phyloP scores from a whole-genome alignment of 2,888 invertebrate species.

The Drosophila paucipuncta region DNA sequence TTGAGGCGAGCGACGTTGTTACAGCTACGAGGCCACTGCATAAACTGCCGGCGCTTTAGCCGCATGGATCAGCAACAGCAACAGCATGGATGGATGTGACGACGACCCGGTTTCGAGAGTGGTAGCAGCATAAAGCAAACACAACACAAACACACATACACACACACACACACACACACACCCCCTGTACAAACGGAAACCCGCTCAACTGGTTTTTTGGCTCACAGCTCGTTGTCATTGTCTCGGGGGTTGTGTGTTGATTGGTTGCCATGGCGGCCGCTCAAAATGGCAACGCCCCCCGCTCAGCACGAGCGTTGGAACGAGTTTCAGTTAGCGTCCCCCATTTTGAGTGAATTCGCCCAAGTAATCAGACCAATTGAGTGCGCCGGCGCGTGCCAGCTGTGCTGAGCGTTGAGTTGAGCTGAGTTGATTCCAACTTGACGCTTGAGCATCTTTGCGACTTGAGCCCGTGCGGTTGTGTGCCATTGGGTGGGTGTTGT shows the following conservation, averaged over 20 bases:
- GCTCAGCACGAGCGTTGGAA: conserved; percentile 50
- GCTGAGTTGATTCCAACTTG: conserved; percentile 30
- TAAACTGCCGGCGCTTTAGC: conserved; percentile 73
- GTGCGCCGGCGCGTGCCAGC: conserved; percentile 81
- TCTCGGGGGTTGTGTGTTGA: conserved; percentile 67
- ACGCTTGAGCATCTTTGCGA: conserved; percentile 13
- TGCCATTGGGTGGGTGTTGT: conserved; percentile 51
- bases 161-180: conserved; percentile 21
- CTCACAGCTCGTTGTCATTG: conserved; percentile 36
- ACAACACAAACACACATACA: conserved; percentile 35
- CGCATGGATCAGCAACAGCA: conserved; percentile 31
- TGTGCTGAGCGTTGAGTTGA: conserved; percentile 22
- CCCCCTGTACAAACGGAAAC: conserved; percentile 41
- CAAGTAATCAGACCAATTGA: conserved; percentile 58
- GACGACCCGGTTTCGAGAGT: conserved; percentile 65
- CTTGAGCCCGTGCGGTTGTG: conserved; percentile 38
- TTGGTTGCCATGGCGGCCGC: conserved; percentile 75
- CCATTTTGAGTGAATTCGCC: conserved; percentile 76
- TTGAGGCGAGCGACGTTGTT: conserved; percentile 72
- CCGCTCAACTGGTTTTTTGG: conserved; percentile 73
- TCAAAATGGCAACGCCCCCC: conserved; percentile 63
- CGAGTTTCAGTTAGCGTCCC: conserved; percentile 72
- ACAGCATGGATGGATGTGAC: conserved; percentile 46
- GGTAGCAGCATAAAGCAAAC: conserved; percentile 58
- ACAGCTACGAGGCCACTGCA: conserved; percentile 78